A percentile compares a stretch with the other conserved stretches of the same genome.
Conservation (phyloP, 2,113 vertebrate species). For the Sorex fumeus region DNA sequence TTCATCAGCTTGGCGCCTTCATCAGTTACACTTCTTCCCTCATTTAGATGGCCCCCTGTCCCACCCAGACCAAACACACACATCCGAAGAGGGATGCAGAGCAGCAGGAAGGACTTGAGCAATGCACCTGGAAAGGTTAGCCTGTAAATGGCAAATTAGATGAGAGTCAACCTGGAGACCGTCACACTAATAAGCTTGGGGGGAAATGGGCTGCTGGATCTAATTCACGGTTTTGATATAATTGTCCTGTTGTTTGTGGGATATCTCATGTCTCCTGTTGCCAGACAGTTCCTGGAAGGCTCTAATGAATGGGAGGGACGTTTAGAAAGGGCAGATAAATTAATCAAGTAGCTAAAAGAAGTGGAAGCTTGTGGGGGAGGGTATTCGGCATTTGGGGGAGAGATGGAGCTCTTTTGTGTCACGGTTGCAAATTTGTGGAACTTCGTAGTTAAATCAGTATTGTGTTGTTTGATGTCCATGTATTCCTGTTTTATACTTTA, state of each 20-base stretch:
- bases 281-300: constrained; percentile 76
- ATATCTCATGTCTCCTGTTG: constrained; percentile 67
- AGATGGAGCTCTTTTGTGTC: background rate
- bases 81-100: constrained; percentile 61
- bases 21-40: constrained; percentile 60
- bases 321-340: constrained; percentile 76
- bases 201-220: constrained; percentile 66
- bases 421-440: background rate
- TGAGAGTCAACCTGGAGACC: constrained; percentile 73
- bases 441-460: background rate
- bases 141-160: constrained; percentile 77
- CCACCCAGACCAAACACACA: background rate
- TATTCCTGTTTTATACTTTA: background rate
- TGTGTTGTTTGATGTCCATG: background rate
- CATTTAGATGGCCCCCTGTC: constrained; percentile 8
- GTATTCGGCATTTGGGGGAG: background rate
- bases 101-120: constrained; percentile 65
- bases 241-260: constrained; percentile 76
- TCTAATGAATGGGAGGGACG: constrained; percentile 74
- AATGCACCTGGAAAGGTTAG: constrained; percentile 75
- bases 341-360: constrained; percentile 67
- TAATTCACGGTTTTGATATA: constrained; percentile 72
- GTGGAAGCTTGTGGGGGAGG: constrained; percentile 34
- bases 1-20: background rate
- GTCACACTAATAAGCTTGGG: constrained; percentile 72